Percentiles rank a stretch among this genome's conserved stretches.
Conservation (phyloP, 2,113 vertebrate genomes). For the Oryzias melastigma region DNA sequence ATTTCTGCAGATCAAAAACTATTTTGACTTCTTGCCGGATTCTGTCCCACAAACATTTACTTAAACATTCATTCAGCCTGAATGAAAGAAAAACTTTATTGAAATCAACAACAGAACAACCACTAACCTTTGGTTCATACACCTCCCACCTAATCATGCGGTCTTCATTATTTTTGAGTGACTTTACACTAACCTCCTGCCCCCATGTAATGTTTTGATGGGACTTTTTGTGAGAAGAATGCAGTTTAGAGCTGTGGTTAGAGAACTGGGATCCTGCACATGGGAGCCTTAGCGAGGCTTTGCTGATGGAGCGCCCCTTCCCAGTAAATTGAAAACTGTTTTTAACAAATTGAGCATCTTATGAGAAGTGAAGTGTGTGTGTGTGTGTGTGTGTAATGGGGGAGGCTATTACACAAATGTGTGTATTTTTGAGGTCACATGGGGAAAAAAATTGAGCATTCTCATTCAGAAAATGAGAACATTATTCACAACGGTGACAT, state of each 20-base stretch:
- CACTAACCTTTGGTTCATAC: conserved; percentile 19
- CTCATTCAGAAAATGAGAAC: conserved; percentile 8
- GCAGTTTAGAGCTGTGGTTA: neutral
- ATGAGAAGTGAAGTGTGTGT: neutral
- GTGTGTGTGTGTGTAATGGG: conserved; percentile 5
- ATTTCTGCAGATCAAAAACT: conserved; percentile 31
- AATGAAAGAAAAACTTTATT: conserved; percentile 32
- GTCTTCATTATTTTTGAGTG: conserved; percentile 73
- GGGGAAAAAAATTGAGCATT: neutral
- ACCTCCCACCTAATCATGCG: conserved; percentile 58
- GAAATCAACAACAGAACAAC: conserved; percentile 38
- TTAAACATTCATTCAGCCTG: conserved; percentile 46
- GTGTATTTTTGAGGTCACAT: conserved; percentile 5
- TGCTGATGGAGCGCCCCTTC: neutral
- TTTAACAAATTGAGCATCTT: conserved; percentile 1
- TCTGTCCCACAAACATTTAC: conserved; percentile 47
- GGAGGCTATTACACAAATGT: neutral
- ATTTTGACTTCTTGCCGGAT: conserved; percentile 18
- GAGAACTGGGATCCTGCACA: conserved; percentile 8
- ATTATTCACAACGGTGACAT: neutral
- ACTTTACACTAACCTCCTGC: conserved; percentile 53
- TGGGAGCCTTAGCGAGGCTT: neutral
- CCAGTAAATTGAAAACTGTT: conserved; percentile 37
- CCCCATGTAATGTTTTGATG: conserved; percentile 46
- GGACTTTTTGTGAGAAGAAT: conserved; percentile 20